A percentile compares a stretch with the other conserved stretches of the same genome.
These are phyloP conservation scores for Myiothlypis chrysogaster DNA, from an alignment of 2,797 vertebrate genomes.

Conservation along the genomic window DNA sequence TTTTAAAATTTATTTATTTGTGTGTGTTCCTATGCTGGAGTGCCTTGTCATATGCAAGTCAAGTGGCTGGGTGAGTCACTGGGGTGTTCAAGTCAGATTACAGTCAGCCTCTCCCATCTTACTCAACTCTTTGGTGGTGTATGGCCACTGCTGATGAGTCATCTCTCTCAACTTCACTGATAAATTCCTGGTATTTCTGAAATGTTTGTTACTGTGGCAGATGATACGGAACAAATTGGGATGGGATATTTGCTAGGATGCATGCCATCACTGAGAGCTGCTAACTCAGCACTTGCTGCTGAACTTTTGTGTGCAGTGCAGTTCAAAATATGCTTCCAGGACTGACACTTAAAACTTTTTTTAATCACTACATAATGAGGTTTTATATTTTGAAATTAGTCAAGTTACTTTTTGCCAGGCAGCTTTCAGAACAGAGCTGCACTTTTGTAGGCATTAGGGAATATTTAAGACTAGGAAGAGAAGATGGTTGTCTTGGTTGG, in stretches of 20 bases:
- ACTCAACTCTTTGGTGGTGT: neutral
- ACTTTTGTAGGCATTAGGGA: neutral
- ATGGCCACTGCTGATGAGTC: neutral
- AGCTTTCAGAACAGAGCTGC: neutral
- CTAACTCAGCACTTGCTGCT: neutral
- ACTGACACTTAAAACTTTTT: neutral
- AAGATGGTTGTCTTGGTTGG: neutral
- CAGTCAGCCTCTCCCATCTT: neutral
- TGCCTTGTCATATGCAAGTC: neutral
- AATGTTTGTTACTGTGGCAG: neutral
- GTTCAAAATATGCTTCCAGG: neutral
- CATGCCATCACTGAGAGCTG: neutral
- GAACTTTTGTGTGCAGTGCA: neutral
- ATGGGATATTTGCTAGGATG: neutral
- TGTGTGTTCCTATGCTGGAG: neutral
- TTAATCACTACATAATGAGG: neutral
- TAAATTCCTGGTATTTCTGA: neutral
- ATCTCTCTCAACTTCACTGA: neutral
- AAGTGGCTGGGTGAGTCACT: constrained; percentile 41
- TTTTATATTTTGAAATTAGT: neutral
- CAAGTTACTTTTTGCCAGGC: neutral
- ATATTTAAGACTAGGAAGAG: neutral
- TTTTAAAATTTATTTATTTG: neutral
- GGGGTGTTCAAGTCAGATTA: neutral
- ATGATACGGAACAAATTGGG: neutral